Conservation (phyloP, 2,888 invertebrate species). For the Cerastoderma edule region DNA sequence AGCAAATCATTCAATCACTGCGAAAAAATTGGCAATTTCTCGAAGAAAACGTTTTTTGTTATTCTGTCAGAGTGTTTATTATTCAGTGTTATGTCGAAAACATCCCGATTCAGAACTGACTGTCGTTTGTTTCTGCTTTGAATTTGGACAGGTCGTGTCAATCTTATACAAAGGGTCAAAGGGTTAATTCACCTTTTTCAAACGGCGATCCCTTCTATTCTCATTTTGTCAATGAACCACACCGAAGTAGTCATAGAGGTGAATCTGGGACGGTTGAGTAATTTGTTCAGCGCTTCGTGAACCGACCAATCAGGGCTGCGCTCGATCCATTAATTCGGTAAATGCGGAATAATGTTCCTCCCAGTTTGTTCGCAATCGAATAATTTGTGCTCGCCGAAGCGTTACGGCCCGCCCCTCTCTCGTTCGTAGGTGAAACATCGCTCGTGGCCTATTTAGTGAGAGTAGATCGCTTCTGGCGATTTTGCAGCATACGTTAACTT, state of each 20-base stretch:
- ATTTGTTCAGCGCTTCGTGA: slow-evolving; percentile 45
- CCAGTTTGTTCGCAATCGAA: slow-evolving; percentile 38
- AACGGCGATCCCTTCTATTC: slow-evolving; percentile 34
- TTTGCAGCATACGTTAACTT: slow-evolving; percentile 45
- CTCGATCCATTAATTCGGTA: slow-evolving; percentile 41
- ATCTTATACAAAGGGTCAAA: too few species aligned
- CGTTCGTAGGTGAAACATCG: slow-evolving; percentile 53
- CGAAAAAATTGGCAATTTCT: too few species aligned
- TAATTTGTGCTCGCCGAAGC: slow-evolving; percentile 49
- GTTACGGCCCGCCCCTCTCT: slow-evolving; percentile 50
- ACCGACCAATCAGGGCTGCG: slow-evolving; percentile 39
- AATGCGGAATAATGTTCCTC: slow-evolving; percentile 27
- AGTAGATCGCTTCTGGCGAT: slow-evolving; percentile 59
- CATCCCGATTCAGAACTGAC: too few species aligned
- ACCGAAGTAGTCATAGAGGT: slow-evolving; percentile 34
- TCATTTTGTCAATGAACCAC: slow-evolving; percentile 46
- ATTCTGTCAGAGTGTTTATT: too few species aligned
- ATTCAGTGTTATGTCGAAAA: too few species aligned
- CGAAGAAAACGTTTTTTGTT: too few species aligned
- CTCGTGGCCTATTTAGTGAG: slow-evolving; percentile 55
- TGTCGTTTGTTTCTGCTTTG: too few species aligned
- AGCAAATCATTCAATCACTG: too few species aligned
- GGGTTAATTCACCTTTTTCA: slow-evolving; percentile 22
- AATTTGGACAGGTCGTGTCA: too few species aligned
- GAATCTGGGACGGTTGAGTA: slow-evolving; percentile 51